Evolutionary conservation across 2,888 invertebrate genomes (phyloP).

Genomic region (Taenaris catops): DNA sequence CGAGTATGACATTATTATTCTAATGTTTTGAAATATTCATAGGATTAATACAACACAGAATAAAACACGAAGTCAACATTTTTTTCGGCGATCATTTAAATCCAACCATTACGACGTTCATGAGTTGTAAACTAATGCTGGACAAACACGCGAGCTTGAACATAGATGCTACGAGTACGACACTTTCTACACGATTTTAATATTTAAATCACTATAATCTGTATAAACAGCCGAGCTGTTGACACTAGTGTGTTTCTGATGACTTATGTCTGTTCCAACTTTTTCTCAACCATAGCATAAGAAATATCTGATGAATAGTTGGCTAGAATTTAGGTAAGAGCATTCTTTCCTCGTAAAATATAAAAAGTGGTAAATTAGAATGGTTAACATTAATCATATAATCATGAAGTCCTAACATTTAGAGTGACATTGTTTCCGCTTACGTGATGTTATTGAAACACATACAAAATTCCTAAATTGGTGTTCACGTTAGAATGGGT

Average conservation of each 20-base stretch:
- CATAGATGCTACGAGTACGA: slow-evolving; percentile 9
- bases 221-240: slow-evolving; percentile 24
- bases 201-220: slow-evolving; percentile 30
- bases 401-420: too few relatives aligned
- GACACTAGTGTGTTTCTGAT: slow-evolving; percentile 20
- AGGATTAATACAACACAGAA: slow-evolving; percentile 16
- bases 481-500: too few relatives aligned
- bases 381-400: too few relatives aligned
- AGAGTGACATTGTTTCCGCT: too few relatives aligned
- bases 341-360: too few relatives aligned
- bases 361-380: too few relatives aligned
- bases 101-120: slow-evolving; percentile 17
- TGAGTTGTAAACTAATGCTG: slow-evolving; percentile 20
- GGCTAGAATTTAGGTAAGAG: too few relatives aligned
- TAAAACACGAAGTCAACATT: slow-evolving; percentile 8
- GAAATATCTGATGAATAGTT: too few relatives aligned
- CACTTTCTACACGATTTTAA: slow-evolving; percentile 31
- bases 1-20: slow-evolving; percentile 4
- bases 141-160: slow-evolving; percentile 24
- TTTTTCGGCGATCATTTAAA: slow-evolving; percentile 18
- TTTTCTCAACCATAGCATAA: too few relatives aligned
- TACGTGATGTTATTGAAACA: too few relatives aligned
- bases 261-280: too few relatives aligned
- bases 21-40: slow-evolving; percentile 10
- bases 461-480: too few relatives aligned